phyloP scores from a whole-genome alignment of 53 echinoderm and acorn worm genomes.

The Antedon mediterranea region DNA sequence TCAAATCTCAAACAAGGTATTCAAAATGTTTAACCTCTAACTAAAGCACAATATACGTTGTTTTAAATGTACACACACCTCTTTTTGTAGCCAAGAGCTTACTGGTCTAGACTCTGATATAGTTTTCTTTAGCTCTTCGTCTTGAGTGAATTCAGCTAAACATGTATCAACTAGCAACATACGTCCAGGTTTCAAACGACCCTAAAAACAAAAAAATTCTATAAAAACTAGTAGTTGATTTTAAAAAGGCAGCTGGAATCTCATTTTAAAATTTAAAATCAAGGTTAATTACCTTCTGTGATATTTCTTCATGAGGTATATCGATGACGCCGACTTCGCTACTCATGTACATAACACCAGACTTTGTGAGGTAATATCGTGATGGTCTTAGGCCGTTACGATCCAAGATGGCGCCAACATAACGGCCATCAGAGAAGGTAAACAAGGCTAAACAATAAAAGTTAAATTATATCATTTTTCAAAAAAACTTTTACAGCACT shows the following conservation, averaged over 20 bases:
- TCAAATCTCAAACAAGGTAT: too few relatives aligned
- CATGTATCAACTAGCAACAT: conserved; percentile 91
- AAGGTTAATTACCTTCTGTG: conserved; percentile 82
- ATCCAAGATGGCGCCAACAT: conserved; percentile 88
- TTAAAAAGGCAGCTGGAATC: too few relatives aligned
- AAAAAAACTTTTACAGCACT: too few relatives aligned
- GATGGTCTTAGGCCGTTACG: conserved; percentile 95
- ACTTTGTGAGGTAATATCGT: conserved; percentile 93
- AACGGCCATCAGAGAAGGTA: conserved; percentile 88
- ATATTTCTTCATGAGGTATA: conserved; percentile 32
- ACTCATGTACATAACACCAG: conserved; percentile 89
- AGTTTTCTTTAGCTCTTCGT: conserved; percentile 67
- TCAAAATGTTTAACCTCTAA: too few relatives aligned
- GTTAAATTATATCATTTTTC: too few relatives aligned
- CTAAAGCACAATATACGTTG: too few relatives aligned
- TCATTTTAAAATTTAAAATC: too few relatives aligned
- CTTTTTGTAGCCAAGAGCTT: conserved; percentile 58
- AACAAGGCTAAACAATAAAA: conserved; percentile 37
- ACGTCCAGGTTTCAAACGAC: conserved; percentile 79
- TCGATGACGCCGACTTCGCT: conserved; percentile 89
- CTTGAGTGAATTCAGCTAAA: conserved; percentile 73
- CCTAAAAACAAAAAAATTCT: too few relatives aligned
- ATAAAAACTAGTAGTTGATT: too few relatives aligned
- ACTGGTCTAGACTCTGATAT: conserved; percentile 72
- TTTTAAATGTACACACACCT: too few relatives aligned